Conservation (phyloP, 2,888 invertebrate species). For the Chloromyia formosa region DNA sequence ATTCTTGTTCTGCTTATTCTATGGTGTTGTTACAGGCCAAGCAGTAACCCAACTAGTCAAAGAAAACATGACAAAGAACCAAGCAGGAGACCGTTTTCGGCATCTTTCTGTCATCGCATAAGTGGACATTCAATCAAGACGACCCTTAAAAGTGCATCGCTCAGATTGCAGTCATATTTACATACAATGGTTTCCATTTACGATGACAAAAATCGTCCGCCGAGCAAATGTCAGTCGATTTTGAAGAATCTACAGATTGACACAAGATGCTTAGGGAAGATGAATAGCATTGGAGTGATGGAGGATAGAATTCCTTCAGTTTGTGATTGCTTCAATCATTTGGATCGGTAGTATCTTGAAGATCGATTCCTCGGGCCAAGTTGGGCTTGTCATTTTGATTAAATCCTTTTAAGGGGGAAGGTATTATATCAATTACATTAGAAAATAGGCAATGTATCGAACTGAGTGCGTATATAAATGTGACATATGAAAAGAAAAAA, state of each 20-base stretch:
- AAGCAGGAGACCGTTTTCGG: constrained; percentile 37
- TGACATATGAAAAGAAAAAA: too few species aligned
- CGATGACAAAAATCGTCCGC: constrained; percentile 17
- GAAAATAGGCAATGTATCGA: too few species aligned
- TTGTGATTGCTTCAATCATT: constrained; percentile 41
- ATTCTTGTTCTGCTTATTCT: too few species aligned
- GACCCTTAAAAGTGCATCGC: constrained; percentile 41
- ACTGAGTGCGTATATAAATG: too few species aligned
- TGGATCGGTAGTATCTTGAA: constrained; percentile 34
- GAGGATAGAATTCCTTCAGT: constrained; percentile 28
- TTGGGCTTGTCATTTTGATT: constrained; percentile 28
- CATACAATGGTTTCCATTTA: constrained; percentile 41
- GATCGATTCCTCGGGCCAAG: constrained; percentile 40
- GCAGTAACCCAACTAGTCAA: neutral
- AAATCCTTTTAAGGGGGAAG: too few species aligned
- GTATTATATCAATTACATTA: too few species aligned
- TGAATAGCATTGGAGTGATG: constrained; percentile 4
- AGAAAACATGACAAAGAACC: constrained; percentile 9
- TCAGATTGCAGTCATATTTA: constrained; percentile 24
- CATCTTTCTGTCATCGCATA: constrained; percentile 37
- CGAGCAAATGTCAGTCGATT: neutral
- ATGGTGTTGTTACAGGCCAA: neutral
- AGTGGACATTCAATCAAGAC: constrained; percentile 39
- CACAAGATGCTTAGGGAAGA: constrained; percentile 31
- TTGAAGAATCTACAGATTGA: constrained; percentile 28